phyloP scores from a whole-genome alignment of 2,888 invertebrate genomes.

The Scaptomyza polygonia region DNA sequence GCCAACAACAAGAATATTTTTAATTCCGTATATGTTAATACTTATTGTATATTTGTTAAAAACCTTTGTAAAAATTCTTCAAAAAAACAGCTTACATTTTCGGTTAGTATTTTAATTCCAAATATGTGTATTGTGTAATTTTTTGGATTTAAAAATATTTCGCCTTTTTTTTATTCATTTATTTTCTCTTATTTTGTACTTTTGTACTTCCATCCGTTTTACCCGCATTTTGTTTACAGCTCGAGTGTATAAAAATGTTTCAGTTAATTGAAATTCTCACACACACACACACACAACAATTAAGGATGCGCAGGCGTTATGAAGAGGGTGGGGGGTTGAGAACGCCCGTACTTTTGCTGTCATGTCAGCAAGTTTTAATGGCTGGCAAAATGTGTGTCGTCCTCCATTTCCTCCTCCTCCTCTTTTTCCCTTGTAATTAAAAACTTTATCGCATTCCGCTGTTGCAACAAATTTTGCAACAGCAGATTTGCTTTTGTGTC shows the following conservation, averaged over 20 bases:
- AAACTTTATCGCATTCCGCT: constrained; percentile 40
- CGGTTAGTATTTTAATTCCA: too few species aligned
- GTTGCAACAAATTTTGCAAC: constrained; percentile 25
- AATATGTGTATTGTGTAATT: too few species aligned
- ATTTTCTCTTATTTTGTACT: too few species aligned
- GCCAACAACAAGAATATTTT: too few species aligned
- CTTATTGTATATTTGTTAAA: too few species aligned
- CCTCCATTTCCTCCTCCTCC: not conserved
- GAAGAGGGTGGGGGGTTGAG: too few species aligned
- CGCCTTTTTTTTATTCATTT: not conserved
- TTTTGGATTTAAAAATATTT: too few species aligned
- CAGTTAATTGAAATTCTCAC: constrained; percentile 26
- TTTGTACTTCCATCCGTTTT: not conserved
- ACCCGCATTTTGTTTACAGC: not conserved
- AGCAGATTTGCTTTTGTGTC: not conserved
- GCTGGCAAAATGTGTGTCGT: constrained; percentile 38
- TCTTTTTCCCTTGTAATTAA: constrained; percentile 24
- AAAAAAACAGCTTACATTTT: too few species aligned
- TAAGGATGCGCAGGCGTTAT: not conserved
- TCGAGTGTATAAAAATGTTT: constrained; percentile 3
- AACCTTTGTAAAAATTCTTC: too few species aligned
- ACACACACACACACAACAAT: constrained; percentile 14
- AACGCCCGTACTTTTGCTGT: too few species aligned
- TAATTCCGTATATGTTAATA: too few species aligned
- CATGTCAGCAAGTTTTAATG: constrained; percentile 43